These are phyloP conservation scores for Antheraea yamamai DNA, from an alignment of 2,888 invertebrate genomes.

Conservation along the genomic window DNA sequence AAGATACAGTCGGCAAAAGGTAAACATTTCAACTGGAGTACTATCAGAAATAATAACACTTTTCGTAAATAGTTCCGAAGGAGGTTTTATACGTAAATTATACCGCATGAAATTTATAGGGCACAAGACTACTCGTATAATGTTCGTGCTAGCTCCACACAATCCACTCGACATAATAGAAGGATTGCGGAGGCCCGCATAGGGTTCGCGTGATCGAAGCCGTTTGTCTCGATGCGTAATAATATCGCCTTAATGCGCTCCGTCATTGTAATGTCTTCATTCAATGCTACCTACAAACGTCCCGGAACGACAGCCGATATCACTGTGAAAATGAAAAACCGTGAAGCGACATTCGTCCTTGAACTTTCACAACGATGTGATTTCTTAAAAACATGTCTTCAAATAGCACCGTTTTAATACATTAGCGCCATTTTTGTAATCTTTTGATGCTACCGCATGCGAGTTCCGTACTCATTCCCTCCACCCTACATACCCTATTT, in stretches of 20 bases:
- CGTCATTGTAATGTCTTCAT: slow-evolving; percentile 50
- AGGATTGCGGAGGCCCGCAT: slow-evolving; percentile 13
- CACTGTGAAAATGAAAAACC: neutral
- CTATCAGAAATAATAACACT: neutral
- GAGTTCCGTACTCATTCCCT: too few species aligned
- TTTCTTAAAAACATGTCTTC: neutral
- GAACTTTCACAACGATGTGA: slow-evolving; percentile 1
- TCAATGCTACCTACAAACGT: slow-evolving; percentile 31
- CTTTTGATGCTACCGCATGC: too few species aligned
- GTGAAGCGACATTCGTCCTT: neutral
- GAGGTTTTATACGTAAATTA: slow-evolving; percentile 9
- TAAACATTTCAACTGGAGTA: neutral
- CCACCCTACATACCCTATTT: too few species aligned
- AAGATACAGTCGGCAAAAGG: neutral
- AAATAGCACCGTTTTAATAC: too few species aligned
- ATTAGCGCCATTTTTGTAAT: too few species aligned
- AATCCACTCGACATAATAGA: slow-evolving; percentile 9
- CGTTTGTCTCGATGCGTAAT: slow-evolving; percentile 42
- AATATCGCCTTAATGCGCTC: slow-evolving; percentile 35
- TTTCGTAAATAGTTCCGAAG: neutral
- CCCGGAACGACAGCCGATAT: slow-evolving; percentile 15
- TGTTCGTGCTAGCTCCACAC: slow-evolving; percentile 8
- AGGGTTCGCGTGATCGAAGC: slow-evolving; percentile 51
- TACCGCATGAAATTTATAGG: slow-evolving; percentile 9
- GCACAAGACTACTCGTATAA: slow-evolving; percentile 5